Conservation (phyloP, 2,797 vertebrate genomes). For the Dipus sagitta region DNA sequence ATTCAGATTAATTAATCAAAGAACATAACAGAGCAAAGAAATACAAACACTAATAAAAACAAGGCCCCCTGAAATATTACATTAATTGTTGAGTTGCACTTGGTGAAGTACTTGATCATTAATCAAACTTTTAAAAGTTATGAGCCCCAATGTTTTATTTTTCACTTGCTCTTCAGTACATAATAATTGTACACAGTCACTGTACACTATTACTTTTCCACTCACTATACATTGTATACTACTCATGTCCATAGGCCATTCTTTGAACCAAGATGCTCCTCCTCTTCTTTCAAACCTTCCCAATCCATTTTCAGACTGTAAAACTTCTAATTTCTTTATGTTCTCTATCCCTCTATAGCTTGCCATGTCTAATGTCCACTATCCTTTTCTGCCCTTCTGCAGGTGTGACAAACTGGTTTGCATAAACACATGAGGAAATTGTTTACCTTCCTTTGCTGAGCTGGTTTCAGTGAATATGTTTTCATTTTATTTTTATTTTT, state of each 20-base stretch:
- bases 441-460: background rate
- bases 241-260: background rate
- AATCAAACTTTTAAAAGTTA: background rate
- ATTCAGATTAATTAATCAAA: constrained; percentile 6
- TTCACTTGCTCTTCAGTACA: too few relatives aligned
- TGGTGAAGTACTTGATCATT: constrained; percentile 15
- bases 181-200: too few relatives aligned
- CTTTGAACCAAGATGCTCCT: background rate
- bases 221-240: background rate
- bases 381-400: background rate
- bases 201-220: background rate
- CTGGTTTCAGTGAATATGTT: background rate
- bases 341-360: background rate
- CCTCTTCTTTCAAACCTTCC: background rate
- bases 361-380: background rate
- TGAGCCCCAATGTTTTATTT: background rate
- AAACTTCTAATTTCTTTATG: background rate
- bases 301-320: too few relatives aligned
- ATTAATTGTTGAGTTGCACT: background rate
- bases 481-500: too few relatives aligned
- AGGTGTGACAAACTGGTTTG: background rate
- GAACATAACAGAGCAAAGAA: background rate
- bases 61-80: background rate
- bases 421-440: background rate
- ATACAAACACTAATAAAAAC: background rate